Percentiles rank a stretch among this genome's conserved stretches.
Evolutionary conservation across 2,113 vertebrate species (phyloP).

Genomic region (Amazona guildingii): DNA sequence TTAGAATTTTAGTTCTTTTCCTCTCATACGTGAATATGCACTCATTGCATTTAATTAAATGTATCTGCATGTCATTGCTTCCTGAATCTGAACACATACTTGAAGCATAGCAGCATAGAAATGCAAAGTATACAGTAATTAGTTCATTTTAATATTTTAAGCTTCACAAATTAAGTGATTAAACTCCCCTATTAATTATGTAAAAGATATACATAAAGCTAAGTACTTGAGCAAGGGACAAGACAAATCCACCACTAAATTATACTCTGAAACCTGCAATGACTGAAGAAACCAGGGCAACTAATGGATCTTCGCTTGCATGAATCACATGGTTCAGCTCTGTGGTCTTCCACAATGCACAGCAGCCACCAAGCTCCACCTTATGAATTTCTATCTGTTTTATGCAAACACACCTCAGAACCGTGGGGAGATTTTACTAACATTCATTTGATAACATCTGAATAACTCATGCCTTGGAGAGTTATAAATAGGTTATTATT

Average conservation of each 20-base stretch:
- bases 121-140: not conserved
- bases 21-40: not conserved
- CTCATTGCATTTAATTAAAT: not conserved
- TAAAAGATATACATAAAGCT: not conserved
- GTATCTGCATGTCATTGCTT: not conserved
- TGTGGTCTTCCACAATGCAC: rapidly evolving
- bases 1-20: not conserved
- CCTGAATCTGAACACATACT: not conserved
- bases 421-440: not conserved
- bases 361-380: not conserved
- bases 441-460: not conserved
- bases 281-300: not conserved
- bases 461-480: not conserved
- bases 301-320: not conserved
- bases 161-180: not conserved
- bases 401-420: not conserved
- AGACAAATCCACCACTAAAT: not conserved
- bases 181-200: not conserved
- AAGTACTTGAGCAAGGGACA: not conserved
- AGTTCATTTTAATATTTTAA: constrained; percentile 7
- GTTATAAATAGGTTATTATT: not conserved
- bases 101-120: not conserved
- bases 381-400: not conserved
- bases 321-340: not conserved
- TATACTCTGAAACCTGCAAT: not conserved